Evolutionary conservation across 37 sponge, comb jelly and placozoan genomes (phyloP), one percentile per base, ranked within the genome.

Genomic region (Cliona cf. orientalis): DNA sequence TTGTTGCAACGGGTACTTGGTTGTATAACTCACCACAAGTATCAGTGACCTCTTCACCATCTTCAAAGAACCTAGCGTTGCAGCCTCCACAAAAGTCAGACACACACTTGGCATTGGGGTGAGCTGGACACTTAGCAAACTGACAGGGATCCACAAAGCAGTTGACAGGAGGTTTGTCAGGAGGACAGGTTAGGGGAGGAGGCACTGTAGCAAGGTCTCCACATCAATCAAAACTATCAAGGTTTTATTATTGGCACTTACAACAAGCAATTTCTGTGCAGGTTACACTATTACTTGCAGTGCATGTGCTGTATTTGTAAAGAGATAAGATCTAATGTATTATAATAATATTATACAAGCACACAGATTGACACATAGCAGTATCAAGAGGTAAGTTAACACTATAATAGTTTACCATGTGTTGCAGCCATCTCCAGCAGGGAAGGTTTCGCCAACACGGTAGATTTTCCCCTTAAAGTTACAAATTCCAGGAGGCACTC

Each of bases 81-180:
- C 91, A 90, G 33, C 86, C 86, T 29, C 91, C 91, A 46, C 91
- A 90, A 60, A 69, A 90, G 61, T 90, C 79, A 74, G 86, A 44
- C 7, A 31, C 57, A 66, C 91, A 90, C 25, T 22, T 41, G 36
- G 91, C 91, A 26, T 70, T 38, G 5, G 86, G 91, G 44, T 85
- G 75, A 55, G 81, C 72, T 39, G 76, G 80, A 65, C 91, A 90
- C 25, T 38, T 58, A 37, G 80, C 60, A 31, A 69, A 40, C 28
- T 36, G 56, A 69, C 91, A 90, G 34, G 91, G 91, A 74, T 84
- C 81, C 2, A 31, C 86, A 29, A 66, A 66, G 42, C 91, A 90
- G 61, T 80, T 49, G 4, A 90, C 80, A 14, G 36, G 75, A 17
- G 69, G 76, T 26, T 70, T 77, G 62, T 78, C 62, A 17, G 74